These are phyloP conservation scores for Tretioscincus oriximinensis DNA, from an alignment of 2,113 vertebrate genomes.

Conservation along the genomic window DNA sequence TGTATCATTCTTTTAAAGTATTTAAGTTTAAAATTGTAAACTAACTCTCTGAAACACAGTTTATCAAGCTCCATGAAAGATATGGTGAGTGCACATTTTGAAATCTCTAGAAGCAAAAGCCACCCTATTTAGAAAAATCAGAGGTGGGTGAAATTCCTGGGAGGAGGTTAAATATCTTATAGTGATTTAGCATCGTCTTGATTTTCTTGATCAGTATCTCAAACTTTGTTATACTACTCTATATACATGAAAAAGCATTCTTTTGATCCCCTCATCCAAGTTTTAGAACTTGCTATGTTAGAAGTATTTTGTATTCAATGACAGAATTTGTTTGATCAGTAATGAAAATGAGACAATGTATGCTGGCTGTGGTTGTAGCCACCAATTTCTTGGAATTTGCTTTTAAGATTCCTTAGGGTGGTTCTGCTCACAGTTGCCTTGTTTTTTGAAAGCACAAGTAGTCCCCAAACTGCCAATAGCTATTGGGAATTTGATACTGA, in stretches of 20 bases:
- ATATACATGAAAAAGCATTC: slow-evolving; percentile 43
- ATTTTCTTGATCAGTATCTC: slow-evolving; percentile 3
- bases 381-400: not conserved
- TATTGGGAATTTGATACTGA: not conserved
- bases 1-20: not conserved
- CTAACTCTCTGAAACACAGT: not conserved
- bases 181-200: not conserved
- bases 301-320: slow-evolving; percentile 40
- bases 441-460: too few relatives aligned
- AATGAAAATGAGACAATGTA: slow-evolving; percentile 31
- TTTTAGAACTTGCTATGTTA: slow-evolving; percentile 60
- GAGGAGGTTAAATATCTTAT: not conserved
- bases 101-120: too few relatives aligned
- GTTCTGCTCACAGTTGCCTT: not conserved
- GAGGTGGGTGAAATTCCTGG: too few relatives aligned
- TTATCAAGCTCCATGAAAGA: not conserved
- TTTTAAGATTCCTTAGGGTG: slow-evolving; percentile 42
- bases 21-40: not conserved
- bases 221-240: slow-evolving; percentile 2
- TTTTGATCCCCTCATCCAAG: slow-evolving; percentile 67
- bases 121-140: not conserved
- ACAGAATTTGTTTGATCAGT: slow-evolving; percentile 50
- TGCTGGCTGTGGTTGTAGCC: slow-evolving; percentile 34
- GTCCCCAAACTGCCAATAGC: too few relatives aligned
- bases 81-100: not conserved